Evolutionary conservation across 92 coral and sea anemone genomes (phyloP).

Genomic region (Epizoanthus fatuus): DNA sequence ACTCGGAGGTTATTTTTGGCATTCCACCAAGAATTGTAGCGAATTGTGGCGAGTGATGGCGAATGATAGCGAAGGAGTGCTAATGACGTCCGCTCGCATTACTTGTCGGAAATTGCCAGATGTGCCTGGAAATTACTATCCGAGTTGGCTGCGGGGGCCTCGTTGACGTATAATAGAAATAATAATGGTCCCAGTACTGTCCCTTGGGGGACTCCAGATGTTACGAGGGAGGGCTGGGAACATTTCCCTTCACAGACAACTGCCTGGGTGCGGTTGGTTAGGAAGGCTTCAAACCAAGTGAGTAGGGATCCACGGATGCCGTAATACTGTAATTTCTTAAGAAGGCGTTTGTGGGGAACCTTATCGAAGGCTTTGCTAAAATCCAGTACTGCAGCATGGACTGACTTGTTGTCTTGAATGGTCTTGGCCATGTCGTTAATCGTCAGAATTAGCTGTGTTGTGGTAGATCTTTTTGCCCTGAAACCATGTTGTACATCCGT

Average conservation of each 20-base stretch:
- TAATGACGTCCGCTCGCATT: too few relatives aligned
- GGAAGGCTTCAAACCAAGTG: conserved; percentile 56
- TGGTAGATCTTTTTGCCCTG: conserved; percentile 60
- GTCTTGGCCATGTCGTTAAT: conserved; percentile 43
- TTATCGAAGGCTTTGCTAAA: conserved; percentile 39
- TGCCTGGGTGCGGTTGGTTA: conserved; percentile 41
- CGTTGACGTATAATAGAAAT: conserved; percentile 46
- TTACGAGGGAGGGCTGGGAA: conserved; percentile 43
- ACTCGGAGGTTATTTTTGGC: too few relatives aligned
- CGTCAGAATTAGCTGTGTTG: conserved; percentile 45
- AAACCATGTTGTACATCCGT: conserved; percentile 64
- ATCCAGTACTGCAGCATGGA: conserved; percentile 57
- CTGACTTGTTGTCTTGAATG: conserved; percentile 36
- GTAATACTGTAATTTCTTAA: conserved; percentile 25
- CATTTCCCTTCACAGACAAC: conserved; percentile 52
- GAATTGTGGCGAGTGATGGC: too few relatives aligned
- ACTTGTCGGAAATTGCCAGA: too few relatives aligned
- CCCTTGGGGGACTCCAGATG: conserved; percentile 62
- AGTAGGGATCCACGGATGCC: conserved; percentile 34
- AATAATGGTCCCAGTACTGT: conserved; percentile 44
- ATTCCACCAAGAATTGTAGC: too few relatives aligned
- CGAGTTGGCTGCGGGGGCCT: too few relatives aligned
- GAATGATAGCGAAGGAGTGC: too few relatives aligned
- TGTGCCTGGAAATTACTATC: too few relatives aligned
- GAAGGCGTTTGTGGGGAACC: conserved; percentile 11